phyloP scores from a whole-genome alignment of 1,140 invertebrate species.

The Drosophila repleta region DNA sequence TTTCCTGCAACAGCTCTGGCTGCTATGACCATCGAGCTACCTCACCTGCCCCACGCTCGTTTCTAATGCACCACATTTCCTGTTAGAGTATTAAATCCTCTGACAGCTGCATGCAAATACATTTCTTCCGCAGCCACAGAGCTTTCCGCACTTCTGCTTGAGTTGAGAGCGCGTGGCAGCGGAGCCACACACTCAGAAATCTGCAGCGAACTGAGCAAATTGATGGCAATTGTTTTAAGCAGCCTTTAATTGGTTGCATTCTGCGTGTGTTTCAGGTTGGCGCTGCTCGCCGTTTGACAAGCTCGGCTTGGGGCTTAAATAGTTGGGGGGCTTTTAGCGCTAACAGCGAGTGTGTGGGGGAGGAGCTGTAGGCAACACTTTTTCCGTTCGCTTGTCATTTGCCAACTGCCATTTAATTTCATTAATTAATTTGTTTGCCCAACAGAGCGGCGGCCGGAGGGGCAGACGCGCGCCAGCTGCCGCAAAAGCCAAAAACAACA shows the following conservation, averaged over 20 bases:
- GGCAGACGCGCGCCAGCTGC: constrained; percentile 66
- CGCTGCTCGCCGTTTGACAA: neutral
- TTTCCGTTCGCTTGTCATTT: constrained; percentile 65
- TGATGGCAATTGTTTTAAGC: constrained; percentile 46
- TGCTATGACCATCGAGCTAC: too few species aligned
- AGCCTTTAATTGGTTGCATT: constrained; percentile 35
- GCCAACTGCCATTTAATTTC: constrained; percentile 74
- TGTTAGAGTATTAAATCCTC: too few species aligned
- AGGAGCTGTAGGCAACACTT: constrained; percentile 32
- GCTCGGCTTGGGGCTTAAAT: neutral
- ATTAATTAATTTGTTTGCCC: constrained; percentile 78
- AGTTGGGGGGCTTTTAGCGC: neutral
- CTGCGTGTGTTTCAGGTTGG: neutral
- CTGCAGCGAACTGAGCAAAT: neutral
- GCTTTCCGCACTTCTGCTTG: too few species aligned
- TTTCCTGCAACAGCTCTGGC: too few species aligned
- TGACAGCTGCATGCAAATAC: too few species aligned
- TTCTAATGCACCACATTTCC: too few species aligned
- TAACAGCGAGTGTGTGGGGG: neutral
- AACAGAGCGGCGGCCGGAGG: constrained; percentile 14
- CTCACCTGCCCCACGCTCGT: too few species aligned
- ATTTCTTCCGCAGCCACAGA: too few species aligned
- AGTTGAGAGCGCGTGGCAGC: too few species aligned
- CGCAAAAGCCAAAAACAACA: constrained; percentile 81
- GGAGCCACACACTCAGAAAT: too few species aligned